Percentiles rank a stretch among this genome's conserved stretches.
phyloP scores from a whole-genome alignment of 2,888 invertebrate genomes.

The Agonopterix alstromeriana region DNA sequence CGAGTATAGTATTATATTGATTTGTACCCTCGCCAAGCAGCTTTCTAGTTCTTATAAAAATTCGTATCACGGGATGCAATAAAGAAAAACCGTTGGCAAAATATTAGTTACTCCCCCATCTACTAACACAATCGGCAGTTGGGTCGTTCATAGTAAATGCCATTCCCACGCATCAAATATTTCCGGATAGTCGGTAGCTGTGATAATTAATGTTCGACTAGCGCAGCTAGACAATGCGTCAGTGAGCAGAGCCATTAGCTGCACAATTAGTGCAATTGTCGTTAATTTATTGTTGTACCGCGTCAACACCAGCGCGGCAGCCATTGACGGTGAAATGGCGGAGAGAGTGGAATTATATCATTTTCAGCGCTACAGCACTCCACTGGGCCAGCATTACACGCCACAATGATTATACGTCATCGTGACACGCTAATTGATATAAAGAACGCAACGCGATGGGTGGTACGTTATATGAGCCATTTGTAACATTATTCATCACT shows the following conservation, averaged over 20 bases:
- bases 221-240: slow-evolving; percentile 62
- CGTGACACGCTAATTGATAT: slow-evolving; percentile 4
- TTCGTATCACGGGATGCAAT: slow-evolving; percentile 52
- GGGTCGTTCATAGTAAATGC: slow-evolving; percentile 20
- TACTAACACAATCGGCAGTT: slow-evolving; percentile 16
- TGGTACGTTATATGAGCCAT: background rate
- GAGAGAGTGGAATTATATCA: slow-evolving; percentile 21
- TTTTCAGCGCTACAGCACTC: slow-evolving; percentile 10
- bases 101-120: slow-evolving; percentile 23
- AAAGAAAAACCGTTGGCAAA: slow-evolving; percentile 30
- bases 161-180: slow-evolving; percentile 53
- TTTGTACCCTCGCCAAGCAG: slow-evolving; percentile 26
- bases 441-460: background rate
- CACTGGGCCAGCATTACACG: slow-evolving; percentile 10
- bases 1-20: slow-evolving; percentile 42
- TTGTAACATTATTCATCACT: slow-evolving; percentile 5
- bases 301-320: slow-evolving; percentile 28
- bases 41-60: slow-evolving; percentile 21
- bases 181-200: slow-evolving; percentile 34
- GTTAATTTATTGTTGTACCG: slow-evolving; percentile 62
- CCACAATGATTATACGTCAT: slow-evolving; percentile 8
- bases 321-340: slow-evolving; percentile 19
- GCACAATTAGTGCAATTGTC: slow-evolving; percentile 73
- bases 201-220: slow-evolving; percentile 49
- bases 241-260: slow-evolving; percentile 58